Percentiles rank a stretch among this genome's conserved stretches.
These are phyloP conservation scores for Silurus glanis DNA, from an alignment of 2,113 vertebrate species.

Conservation along the genomic window DNA sequence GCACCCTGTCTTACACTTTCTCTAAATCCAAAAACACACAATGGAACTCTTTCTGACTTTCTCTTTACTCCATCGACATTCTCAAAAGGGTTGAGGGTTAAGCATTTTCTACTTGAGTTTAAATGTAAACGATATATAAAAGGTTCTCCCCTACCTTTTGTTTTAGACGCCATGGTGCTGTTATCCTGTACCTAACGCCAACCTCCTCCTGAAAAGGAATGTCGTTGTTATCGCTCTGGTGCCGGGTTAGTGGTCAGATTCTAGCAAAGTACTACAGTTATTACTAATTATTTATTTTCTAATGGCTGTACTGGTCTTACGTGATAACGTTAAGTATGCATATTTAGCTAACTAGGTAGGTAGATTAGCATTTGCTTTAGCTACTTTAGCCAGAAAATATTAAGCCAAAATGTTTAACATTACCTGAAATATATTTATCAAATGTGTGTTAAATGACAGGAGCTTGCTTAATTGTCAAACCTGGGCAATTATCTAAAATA, in stretches of 20 bases:
- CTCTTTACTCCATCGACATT: too few relatives aligned
- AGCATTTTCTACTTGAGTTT: background rate
- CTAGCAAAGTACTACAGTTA: too few relatives aligned
- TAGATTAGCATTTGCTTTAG: background rate
- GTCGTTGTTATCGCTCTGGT: background rate
- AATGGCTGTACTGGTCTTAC: background rate
- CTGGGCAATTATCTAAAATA: background rate
- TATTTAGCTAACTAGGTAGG: background rate
- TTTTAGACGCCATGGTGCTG: conserved; percentile 49
- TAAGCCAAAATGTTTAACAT: background rate
- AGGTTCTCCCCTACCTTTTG: conserved; percentile 35
- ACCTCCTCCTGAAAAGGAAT: background rate
- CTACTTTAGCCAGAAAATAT: too few relatives aligned
- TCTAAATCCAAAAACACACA: too few relatives aligned
- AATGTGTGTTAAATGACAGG: background rate
- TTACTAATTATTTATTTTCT: too few relatives aligned
- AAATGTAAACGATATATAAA: background rate
- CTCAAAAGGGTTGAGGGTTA: too few relatives aligned
- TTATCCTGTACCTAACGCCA: background rate
- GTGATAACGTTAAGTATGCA: background rate
- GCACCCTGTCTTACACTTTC: too few relatives aligned
- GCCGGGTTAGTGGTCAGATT: background rate
- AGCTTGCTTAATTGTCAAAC: background rate
- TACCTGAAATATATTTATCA: background rate
- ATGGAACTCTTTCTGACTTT: too few relatives aligned